Base-by-base conservation (phyloP, 2,888 invertebrate genomes). In the Napeogenes sylphis region DNA sequence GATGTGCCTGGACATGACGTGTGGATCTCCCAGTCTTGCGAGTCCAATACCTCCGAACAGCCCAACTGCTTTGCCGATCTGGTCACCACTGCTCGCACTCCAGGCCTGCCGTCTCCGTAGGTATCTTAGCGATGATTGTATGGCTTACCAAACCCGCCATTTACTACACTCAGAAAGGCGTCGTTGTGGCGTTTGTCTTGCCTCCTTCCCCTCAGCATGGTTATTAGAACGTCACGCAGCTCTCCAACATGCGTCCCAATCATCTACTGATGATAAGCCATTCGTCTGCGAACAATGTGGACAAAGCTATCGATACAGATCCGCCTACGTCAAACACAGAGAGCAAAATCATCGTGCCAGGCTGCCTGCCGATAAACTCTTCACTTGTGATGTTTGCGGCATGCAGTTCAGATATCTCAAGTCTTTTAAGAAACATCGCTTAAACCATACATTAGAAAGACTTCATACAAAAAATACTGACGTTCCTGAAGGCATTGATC, bases 231-330 rank as follows among this genome's bases (percentile, higher is more conserved):
- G 96, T 71, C 96, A 97, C 82, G 95, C 96, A 0, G 94, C 96
- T 0, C 87, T 97, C 30, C 96, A 97, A 78, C 97, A 97, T 83
- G 94, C 96, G 63, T 95, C 79, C 73, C 92, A 78, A 77, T 81
- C 83, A 84, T 91, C 76, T 38, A 92, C 91, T 78, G 94, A 96
- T 78, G 97, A 97, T 82, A 97, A 97, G 77, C 96, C 97, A 13
- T 97, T 96, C 85, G 96, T 96, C 53, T 97, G 97, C 86, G 97
- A 97, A 77, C 97, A 97, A 81, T 97, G 97, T 82, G 97, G 97
- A 4, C 97, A 97, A 78, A 95, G 96, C 76, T 97, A 97, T 87
- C 93, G 95, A 71, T 97, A 97, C 83, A 92, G 96, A 65, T 97
- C 96, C 51, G 96, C 97, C 45, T 90, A 90, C 69, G 90, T 90